These are phyloP conservation scores for Iphiclides podalirius DNA, from an alignment of 2,888 invertebrate species.

Conservation along the genomic window DNA sequence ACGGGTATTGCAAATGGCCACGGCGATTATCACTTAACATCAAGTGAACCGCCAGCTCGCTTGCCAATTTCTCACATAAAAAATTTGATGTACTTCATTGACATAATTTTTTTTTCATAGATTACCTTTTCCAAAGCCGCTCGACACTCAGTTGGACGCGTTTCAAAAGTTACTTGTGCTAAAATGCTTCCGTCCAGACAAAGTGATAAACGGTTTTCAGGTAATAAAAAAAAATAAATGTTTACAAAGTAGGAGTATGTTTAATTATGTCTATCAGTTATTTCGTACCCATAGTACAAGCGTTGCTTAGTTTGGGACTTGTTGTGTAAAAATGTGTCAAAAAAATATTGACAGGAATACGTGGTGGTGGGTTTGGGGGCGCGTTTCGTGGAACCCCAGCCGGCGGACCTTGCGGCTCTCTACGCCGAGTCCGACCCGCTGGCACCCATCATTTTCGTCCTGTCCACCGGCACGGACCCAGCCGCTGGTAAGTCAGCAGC, in stretches of 20 bases:
- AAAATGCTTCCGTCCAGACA: conserved; percentile 91
- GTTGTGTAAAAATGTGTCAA: too few relatives aligned
- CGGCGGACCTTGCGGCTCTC: conserved; percentile 89
- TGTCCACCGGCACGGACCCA: conserved; percentile 95
- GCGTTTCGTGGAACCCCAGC: conserved; percentile 91
- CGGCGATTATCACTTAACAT: too few relatives aligned
- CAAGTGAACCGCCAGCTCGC: too few relatives aligned
- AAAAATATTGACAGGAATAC: conserved; percentile 77
- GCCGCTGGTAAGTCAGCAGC: conserved; percentile 81
- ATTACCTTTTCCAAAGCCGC: conserved; percentile 82
- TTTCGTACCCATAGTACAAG: too few relatives aligned
- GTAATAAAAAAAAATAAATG: conserved; percentile 38
- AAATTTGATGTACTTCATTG: too few relatives aligned
- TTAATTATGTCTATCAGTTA: too few relatives aligned
- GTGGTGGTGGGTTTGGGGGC: conserved; percentile 85
- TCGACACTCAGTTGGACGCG: conserved; percentile 81
- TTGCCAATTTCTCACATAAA: too few relatives aligned
- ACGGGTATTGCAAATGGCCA: too few relatives aligned
- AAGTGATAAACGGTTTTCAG: conserved; percentile 89
- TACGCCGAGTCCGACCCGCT: conserved; percentile 89
- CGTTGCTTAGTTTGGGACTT: too few relatives aligned
- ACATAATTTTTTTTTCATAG: conserved; percentile 51
- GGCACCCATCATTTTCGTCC: conserved; percentile 91
- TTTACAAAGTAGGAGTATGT: too few relatives aligned
- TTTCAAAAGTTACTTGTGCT: conserved; percentile 90